Percentiles rank a stretch among this genome's conserved stretches.
These are phyloP conservation scores for Pelvicachromis taeniatus DNA, from an alignment of 2,113 vertebrate species.

Conservation along the genomic window DNA sequence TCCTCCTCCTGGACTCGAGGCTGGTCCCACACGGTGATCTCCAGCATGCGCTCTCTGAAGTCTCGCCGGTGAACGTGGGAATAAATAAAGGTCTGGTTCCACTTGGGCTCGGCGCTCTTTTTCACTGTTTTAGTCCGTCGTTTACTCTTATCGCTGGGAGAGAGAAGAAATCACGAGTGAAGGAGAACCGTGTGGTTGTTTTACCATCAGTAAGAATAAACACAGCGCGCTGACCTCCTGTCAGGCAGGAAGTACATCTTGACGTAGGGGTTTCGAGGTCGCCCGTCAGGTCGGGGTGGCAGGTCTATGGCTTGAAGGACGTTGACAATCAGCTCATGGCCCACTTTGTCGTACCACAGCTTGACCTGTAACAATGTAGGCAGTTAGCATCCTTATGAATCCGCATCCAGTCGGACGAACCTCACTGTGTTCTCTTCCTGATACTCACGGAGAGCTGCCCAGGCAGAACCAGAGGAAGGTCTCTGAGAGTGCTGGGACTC, in stretches of 20 bases:
- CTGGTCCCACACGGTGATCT: constrained; percentile 98
- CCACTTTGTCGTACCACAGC: constrained; percentile 97
- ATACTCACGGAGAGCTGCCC: constrained; percentile 93
- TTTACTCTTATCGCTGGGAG: constrained; percentile 94
- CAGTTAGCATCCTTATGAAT: background rate
- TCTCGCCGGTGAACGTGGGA: constrained; percentile 95
- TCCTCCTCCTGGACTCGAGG: constrained; percentile 95
- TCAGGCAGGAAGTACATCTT: constrained; percentile 99
- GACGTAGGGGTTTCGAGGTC: constrained; percentile 94
- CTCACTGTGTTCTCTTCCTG: background rate
- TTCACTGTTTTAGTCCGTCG: constrained; percentile 97
- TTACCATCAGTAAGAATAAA: background rate
- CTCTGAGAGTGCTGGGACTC: constrained; percentile 90
- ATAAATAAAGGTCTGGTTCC: constrained; percentile 98
- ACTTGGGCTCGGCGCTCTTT: constrained; percentile 93
- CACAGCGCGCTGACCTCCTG: constrained; percentile 52
- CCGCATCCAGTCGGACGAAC: background rate
- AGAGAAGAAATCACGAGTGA: background rate
- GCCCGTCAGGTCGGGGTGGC: constrained; percentile 84
- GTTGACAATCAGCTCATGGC: constrained; percentile 96
- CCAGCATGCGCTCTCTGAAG: constrained; percentile 97
- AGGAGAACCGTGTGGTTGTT: background rate
- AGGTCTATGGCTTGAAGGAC: constrained; percentile 97
- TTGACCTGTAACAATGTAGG: constrained; percentile 80
- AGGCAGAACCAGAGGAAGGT: constrained; percentile 89